Base-by-base conservation (phyloP, 1,140 invertebrate genomes). In the Doryteuthis pealeii region DNA sequence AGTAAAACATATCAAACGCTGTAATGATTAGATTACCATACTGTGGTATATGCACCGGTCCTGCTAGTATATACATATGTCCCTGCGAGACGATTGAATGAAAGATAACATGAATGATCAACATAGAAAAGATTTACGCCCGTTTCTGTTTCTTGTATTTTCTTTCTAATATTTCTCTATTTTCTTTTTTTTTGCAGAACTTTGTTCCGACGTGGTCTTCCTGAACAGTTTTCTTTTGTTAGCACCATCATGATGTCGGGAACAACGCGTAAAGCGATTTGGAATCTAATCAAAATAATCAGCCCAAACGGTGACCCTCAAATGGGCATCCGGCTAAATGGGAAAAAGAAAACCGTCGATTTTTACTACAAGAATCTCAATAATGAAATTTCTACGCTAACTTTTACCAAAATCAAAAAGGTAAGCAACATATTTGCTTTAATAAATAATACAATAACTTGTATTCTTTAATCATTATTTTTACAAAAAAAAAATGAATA, bases 151-250 rank as follows among this genome's bases (percentile, higher is more conserved):
- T 22, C 10, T 28, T 22, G 26, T 22, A 62, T 28, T 62, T 4
- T 6, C 54, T 62, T 15, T n/a, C 18, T 62, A 28, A 22, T 15
- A 22, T 49, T 49, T 72, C 43, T 22, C 30, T 54, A 15, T 58
- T 73, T 74, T 68, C 18, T 43, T 18, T 58, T 73, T 72, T 79
- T 78, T 86, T 85, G 45, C 83, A 92, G 92, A 78, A 87, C 90
- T 65, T 89, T 93, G 70, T 92, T 93, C 83, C 91, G 92, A 2
- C 85, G 89, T 74, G 92, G 92, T 10, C 83, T 93, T 68, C 93
- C 93, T 1, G 89, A 92, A 49, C 90, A 93, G 83, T 94, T 93
- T 84, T 93, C 92, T 15, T 90, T 93, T 78, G 91, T 92, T 54
- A 91, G 90, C 76, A 93, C 92, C 1, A 91, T 92, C 80, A 88